Conservation (phyloP, 2,113 vertebrate genomes). For the Plecturocebus donacophilus region DNA sequence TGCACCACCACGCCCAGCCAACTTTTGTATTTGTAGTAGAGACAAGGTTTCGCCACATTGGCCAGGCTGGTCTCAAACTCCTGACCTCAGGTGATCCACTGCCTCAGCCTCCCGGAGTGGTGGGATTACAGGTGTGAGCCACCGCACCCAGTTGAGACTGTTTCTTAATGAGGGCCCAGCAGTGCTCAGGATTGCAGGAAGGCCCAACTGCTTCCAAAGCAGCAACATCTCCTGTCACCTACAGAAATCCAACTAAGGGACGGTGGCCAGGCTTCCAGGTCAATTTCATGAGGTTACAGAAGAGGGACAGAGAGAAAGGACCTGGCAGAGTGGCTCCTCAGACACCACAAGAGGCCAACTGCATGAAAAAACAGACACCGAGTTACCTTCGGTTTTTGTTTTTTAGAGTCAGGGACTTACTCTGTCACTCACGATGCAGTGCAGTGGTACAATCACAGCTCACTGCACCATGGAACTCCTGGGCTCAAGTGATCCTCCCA, state of each 20-base stretch:
- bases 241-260: not conserved
- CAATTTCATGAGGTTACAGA: not conserved
- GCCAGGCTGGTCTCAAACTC: too few relatives aligned
- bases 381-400: not conserved
- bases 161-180: not conserved
- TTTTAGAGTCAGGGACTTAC: too few relatives aligned
- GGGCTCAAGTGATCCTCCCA: too few relatives aligned
- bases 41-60: not conserved
- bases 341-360: fast-evolving
- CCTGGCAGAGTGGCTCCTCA: not conserved
- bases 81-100: too few relatives aligned
- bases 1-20: fast-evolving
- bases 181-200: not conserved
- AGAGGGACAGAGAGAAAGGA: not conserved
- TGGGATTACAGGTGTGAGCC: too few relatives aligned
- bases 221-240: not conserved
- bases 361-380: not conserved
- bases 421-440: too few relatives aligned
- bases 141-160: not conserved
- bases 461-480: too few relatives aligned
- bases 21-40: not conserved
- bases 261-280: not conserved
- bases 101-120: too few relatives aligned
- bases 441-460: too few relatives aligned
- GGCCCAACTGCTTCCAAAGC: not conserved